Evolutionary conservation across 2,888 invertebrate genomes (phyloP), one percentile per base, ranked within the genome.

Genomic region (Spilosoma lubricipeda): DNA sequence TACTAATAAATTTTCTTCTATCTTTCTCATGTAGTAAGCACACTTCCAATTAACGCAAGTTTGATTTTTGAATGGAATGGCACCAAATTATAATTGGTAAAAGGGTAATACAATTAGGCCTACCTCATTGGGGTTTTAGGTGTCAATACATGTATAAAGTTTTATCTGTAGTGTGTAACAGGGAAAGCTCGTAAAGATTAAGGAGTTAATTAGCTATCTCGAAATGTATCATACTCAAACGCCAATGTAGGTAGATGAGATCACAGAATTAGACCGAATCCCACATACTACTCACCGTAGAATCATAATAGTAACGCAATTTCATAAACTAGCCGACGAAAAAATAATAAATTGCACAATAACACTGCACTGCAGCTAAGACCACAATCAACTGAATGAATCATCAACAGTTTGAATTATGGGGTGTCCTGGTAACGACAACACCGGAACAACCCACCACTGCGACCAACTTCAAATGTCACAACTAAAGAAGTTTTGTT

Each of bases 241-340:
- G 18, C 23, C 27, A 3, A 45, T 75, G 70, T 73, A 72, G 71
- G 72, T 75, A 76, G 68, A 67, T 33, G 11, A n/a, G n/a, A n/a
- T n/a, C n/a, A n/a, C n/a, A n/a, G n/a, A n/a, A n/a, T n/a, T n/a
- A n/a, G n/a, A n/a, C n/a, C n/a, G n/a, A n/a, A n/a, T n/a, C n/a
- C 56, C 36, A 74, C 39, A 70, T 52, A 78, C 76, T 80, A 94
- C 95, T 84, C 90, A 95, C 95, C 93, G 95, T 91, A 72, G 94
- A 90, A 85, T 95, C 95, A 86, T 95, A 95, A 88, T 92, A 95
- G 85, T 95, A 94, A 83, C 92, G 88, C 80, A 95, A 89, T 92
- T 92, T 93, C 94, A 95, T 94, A 86, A 89, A 94, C 89, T 69
- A 78, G 76, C 73, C 79, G 73, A 86, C 80, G 72, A 75, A 79